Evolutionary conservation across 2,888 invertebrate genomes (phyloP).

Genomic region (Philaethria dido): DNA sequence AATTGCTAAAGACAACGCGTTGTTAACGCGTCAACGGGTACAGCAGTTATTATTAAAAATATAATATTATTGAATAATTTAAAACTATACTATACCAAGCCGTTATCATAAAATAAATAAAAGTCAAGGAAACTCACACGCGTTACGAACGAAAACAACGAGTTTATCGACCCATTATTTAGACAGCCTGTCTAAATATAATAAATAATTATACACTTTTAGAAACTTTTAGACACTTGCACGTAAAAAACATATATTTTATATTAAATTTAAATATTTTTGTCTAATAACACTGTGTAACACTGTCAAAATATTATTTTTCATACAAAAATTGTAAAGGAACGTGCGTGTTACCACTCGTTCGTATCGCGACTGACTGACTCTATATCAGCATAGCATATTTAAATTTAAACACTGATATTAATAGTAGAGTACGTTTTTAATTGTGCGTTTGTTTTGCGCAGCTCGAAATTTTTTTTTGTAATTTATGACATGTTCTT

Average conservation of each 20-base stretch:
- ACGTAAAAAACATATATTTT: not conserved
- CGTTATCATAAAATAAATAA: slow-evolving; percentile 11
- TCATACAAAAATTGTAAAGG: too few relatives aligned
- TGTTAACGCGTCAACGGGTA: too few relatives aligned
- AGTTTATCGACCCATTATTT: slow-evolving; percentile 24
- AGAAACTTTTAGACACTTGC: slow-evolving; percentile 1
- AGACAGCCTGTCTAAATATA: slow-evolving; percentile 15
- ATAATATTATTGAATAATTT: not conserved
- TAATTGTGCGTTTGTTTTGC: slow-evolving; percentile 37
- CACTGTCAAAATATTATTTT: not conserved
- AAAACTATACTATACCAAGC: not conserved
- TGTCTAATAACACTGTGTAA: not conserved
- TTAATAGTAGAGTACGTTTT: slow-evolving; percentile 42
- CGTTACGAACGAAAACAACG: slow-evolving; percentile 10
- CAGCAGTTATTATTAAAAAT: too few relatives aligned
- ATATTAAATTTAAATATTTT: not conserved
- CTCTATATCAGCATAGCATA: slow-evolving; percentile 39
- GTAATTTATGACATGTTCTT: too few relatives aligned
- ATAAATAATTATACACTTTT: not conserved
- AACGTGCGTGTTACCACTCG: slow-evolving; percentile 24
- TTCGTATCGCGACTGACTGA: slow-evolving; percentile 42
- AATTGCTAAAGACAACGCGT: too few relatives aligned
- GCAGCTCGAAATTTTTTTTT: slow-evolving; percentile 7
- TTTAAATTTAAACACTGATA: slow-evolving; percentile 44
- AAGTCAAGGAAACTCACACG: slow-evolving; percentile 31